Evolutionary conservation across 2,888 invertebrate genomes (phyloP), one percentile per base, ranked within the genome.

Genomic region (Rhopalosiphum nymphaeae): DNA sequence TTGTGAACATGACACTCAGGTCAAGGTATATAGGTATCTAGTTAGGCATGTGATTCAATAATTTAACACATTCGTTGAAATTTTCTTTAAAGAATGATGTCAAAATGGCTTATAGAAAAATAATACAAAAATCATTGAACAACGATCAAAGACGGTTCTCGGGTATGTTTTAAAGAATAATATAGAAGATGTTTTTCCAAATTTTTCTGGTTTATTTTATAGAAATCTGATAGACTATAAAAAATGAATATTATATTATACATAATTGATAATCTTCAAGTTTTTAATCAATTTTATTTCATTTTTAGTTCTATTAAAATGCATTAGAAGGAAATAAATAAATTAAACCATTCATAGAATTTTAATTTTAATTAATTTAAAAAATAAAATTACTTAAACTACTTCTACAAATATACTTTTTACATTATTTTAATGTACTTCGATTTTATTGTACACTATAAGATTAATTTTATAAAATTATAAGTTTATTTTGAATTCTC

Each of bases 1-100:
- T 26, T 78, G 67, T 78, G 36, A 91, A 78, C 91, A 53, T 91
- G 78, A 78, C 91, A 53, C 78, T 36, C 26, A 36, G 91, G 78
- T 91, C 91, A 91, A 91, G 91, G 91, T 78, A 36, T 53, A 49
- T 26, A n/a, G 11, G 29, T 36, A 36, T 16, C 11, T 26, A 29
- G 16, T 29, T 44, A 85, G 25, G 85, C 26, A 86, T 86, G 44
- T 46, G 29, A 46, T 21, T 11, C 56, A 36, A 57, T 57, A 26
- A 57, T 29, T 86, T 86, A 49, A 21, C 21, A 36, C 21, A 36
- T 36, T 21, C 21, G 46, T 89, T 16, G 89, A 44, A 57, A 89
- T 89, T 89, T 57, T 57, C 57, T 89, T 29, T 16, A 42, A 26
- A 57, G 42, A 44, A 46, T 44, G 29, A 1, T 1, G 78, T 36